Evolutionary conservation across 1,140 invertebrate genomes (phyloP), one percentile per base, ranked within the genome.

Genomic region (Eriosoma lanigerum): DNA sequence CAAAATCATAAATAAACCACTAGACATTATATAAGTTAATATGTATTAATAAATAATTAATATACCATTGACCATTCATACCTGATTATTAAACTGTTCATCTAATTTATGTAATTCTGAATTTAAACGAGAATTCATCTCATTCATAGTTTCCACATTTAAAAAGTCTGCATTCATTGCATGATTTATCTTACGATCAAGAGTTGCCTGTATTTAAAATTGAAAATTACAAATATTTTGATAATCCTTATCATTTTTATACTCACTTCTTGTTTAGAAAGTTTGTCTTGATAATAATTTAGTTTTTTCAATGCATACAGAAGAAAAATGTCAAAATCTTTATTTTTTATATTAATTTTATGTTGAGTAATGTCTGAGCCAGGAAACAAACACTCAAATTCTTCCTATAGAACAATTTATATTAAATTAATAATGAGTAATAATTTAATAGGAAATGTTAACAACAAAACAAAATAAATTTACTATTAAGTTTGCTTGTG

Each of bases 361-460:
- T 32, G 52, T 76, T 76, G 73, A 58, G 73, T 76, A 24, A 76
- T 76, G 5, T 76, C 54, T 56, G 52, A 76, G 60, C 54, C 54
- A 10, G 73, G 73, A 60, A 76, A 76, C 12, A 76, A 58, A 21
- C 54, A 76, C n/a, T 76, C 73, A 60, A 76, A 46, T 58, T 76
- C 73, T 24, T 60, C n/a, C 73, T 76, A 52, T 38, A 60, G 13
- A 38, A 3, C 32, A 38, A 38, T 38, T 4, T 38, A 38, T 38
- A 38, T 38, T 38, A 38, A 38, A 38, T 38, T 38, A 38, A 38
- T 38, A 38, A 38, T 38, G 32, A 4, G 32, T 38, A 38, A 38
- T 38, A 38, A 38, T 4, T 38, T 38, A 38, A 38, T 38, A 38
- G 8, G 32, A 3, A 38, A 38, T 38, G 3, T 38, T 9, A 17